Conservation (phyloP, 2,797 vertebrate species). For the Erethizon dorsatum region DNA sequence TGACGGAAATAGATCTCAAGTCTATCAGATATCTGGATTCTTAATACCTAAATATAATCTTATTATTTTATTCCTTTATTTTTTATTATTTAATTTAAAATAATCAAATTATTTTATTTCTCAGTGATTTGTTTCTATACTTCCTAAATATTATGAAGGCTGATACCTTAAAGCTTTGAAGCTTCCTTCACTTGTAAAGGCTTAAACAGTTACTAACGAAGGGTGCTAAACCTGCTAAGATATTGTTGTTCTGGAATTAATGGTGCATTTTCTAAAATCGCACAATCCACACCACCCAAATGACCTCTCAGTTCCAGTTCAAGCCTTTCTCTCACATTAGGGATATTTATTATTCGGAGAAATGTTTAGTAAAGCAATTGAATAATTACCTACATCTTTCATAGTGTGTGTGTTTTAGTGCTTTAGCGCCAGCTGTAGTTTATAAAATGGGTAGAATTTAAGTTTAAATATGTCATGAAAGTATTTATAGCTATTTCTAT, state of each 20-base stretch:
- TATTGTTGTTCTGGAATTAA: not conserved
- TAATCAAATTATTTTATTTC: not conserved
- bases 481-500: not conserved
- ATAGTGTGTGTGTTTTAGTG: not conserved
- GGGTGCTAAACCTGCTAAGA: not conserved
- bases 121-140: not conserved
- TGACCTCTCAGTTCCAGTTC: not conserved
- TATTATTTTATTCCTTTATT: not conserved
- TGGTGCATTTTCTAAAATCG: not conserved
- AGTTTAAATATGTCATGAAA: not conserved
- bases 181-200: not conserved
- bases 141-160: not conserved
- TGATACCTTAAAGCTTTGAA: not conserved
- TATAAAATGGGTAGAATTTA: not conserved
- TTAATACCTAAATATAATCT: not conserved
- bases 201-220: slow-evolving; percentile 5
- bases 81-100: not conserved
- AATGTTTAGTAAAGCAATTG: not conserved
- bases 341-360: not conserved
- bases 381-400: not conserved
- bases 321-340: not conserved
- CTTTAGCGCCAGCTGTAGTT: not conserved
- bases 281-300: not conserved
- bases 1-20: not conserved
- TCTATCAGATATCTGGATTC: not conserved